Percentiles rank a stretch among this genome's conserved stretches.
Conservation (phyloP, 2,888 invertebrate genomes). For the Callyntrura guangdongensis region DNA sequence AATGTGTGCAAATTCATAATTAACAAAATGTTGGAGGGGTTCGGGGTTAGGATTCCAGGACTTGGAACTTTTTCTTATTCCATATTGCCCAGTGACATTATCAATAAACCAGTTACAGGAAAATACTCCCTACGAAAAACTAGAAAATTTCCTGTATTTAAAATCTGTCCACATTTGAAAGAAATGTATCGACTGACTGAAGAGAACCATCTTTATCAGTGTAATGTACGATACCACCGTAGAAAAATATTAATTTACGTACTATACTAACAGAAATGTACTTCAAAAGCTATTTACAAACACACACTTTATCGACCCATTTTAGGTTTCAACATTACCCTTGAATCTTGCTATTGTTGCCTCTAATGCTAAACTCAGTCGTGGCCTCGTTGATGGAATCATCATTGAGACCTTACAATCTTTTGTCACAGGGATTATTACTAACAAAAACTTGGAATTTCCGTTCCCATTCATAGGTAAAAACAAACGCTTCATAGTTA, state of each 20-base stretch:
- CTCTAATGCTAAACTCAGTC: slow-evolving; percentile 54
- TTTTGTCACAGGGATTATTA: slow-evolving; percentile 79
- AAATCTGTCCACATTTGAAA: slow-evolving; percentile 65
- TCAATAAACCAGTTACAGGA: neutral
- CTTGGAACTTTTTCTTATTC: slow-evolving; percentile 76
- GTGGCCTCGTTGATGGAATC: slow-evolving; percentile 79
- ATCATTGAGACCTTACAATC: slow-evolving; percentile 81
- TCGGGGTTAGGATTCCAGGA: slow-evolving; percentile 81
- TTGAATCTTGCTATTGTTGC: slow-evolving; percentile 77
- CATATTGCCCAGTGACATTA: slow-evolving; percentile 42
- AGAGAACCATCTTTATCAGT: slow-evolving; percentile 42
- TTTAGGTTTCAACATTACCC: slow-evolving; percentile 52
- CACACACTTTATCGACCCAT: neutral
- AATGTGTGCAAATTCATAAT: slow-evolving; percentile 79
- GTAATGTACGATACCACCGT: slow-evolving; percentile 69
- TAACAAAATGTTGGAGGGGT: slow-evolving; percentile 76
- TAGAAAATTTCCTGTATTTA: slow-evolving; percentile 69
- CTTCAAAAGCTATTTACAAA: neutral
- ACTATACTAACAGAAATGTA: too few species aligned
- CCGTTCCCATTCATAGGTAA: slow-evolving; percentile 79
- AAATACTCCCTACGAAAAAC: slow-evolving; percentile 10
- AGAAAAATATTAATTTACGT: too few species aligned
- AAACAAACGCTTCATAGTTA: neutral
- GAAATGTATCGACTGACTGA: slow-evolving; percentile 67
- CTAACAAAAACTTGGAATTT: slow-evolving; percentile 77